These are phyloP conservation scores for Takifugu flavidus DNA, from an alignment of 2,113 vertebrate species.

Conservation along the genomic window DNA sequence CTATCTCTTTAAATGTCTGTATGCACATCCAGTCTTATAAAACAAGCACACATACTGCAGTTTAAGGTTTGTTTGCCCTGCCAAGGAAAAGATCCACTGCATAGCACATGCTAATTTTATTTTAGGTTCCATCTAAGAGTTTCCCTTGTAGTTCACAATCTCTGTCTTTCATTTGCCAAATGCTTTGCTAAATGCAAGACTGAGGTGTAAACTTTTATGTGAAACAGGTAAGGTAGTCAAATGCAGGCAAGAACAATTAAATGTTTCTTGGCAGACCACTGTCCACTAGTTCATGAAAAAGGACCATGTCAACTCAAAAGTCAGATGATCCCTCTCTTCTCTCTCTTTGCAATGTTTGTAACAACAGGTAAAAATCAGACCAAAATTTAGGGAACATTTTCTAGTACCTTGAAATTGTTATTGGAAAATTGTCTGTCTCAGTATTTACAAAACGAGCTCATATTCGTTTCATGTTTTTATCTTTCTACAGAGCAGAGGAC, in stretches of 20 bases:
- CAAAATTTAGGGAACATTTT: neutral
- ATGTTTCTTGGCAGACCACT: constrained; percentile 38
- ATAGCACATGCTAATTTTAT: too few species aligned
- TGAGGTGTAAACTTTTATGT: constrained; percentile 9
- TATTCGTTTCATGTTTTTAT: neutral
- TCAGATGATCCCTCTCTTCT: constrained; percentile 37
- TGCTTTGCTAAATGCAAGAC: neutral
- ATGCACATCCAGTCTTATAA: too few species aligned
- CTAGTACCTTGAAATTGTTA: neutral
- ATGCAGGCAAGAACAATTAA: constrained; percentile 24
- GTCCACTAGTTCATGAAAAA: constrained; percentile 52
- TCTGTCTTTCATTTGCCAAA: too few species aligned
- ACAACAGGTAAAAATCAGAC: neutral
- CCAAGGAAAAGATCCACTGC: too few species aligned
- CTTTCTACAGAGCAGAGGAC: constrained; percentile 87
- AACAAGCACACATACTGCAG: too few species aligned
- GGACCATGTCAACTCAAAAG: constrained; percentile 38
- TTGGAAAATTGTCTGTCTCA: neutral
- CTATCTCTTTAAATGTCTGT: too few species aligned
- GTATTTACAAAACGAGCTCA: neutral
- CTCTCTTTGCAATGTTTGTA: constrained; percentile 33
- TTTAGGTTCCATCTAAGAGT: too few species aligned
- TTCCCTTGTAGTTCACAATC: too few species aligned
- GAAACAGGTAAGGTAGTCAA: neutral
- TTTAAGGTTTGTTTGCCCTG: too few species aligned